phyloP scores from a whole-genome alignment of 2,113 vertebrate species.

The Tonatia bakeri region DNA sequence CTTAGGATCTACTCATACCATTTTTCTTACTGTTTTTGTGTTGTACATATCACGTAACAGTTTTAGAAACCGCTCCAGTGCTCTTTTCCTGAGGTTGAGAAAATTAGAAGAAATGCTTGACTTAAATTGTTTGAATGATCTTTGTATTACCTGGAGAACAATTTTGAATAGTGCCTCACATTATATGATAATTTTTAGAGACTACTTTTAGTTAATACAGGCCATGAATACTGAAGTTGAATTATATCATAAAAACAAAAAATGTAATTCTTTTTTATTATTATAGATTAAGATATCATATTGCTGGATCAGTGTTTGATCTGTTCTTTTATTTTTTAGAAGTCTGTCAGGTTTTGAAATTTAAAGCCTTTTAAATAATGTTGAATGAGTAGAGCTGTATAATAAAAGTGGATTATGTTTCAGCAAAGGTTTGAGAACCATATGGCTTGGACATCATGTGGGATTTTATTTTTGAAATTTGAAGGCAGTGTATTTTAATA shows the following conservation, averaged over 20 bases:
- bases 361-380: conserved; percentile 38
- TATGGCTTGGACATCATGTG: conserved; percentile 11
- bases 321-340: conserved; percentile 51
- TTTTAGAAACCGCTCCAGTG: not conserved
- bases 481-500: not conserved
- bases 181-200: conserved; percentile 2
- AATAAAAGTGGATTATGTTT: conserved; percentile 46
- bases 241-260: conserved; percentile 33
- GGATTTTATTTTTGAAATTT: conserved; percentile 37
- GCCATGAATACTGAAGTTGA: not conserved
- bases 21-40: not conserved
- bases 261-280: not conserved
- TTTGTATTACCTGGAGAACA: not conserved
- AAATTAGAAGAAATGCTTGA: conserved; percentile 1
- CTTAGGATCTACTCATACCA: not conserved
- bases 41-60: not conserved
- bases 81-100: conserved; percentile 1
- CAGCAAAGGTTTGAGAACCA: conserved; percentile 36
- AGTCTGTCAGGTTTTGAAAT: conserved; percentile 46
- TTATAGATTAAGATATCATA: not conserved
- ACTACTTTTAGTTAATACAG: conserved; percentile 8
- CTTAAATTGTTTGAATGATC: conserved; percentile 15
- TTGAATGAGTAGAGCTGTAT: not conserved
- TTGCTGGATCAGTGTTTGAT: conserved; percentile 25
- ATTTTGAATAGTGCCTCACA: conserved; percentile 11